Percentiles rank a stretch among this genome's conserved stretches.
These are phyloP conservation scores for Scatophagus argus DNA, from an alignment of 2,113 vertebrate species.

Conservation along the genomic window DNA sequence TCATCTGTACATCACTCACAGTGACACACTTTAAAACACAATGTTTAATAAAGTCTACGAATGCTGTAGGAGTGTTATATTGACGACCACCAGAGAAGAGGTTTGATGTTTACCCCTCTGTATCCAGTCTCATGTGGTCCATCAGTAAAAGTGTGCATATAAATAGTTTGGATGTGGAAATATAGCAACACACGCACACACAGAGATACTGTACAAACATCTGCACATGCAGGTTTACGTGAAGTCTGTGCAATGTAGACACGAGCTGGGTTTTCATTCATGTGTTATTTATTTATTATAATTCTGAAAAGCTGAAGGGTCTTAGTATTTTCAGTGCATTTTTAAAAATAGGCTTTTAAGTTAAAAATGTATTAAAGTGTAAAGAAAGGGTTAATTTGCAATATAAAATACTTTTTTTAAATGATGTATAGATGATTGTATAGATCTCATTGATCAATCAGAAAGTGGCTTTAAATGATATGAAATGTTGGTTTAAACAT, in stretches of 20 bases:
- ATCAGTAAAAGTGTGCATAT: conserved; percentile 23
- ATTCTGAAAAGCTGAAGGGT: neutral
- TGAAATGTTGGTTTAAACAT: neutral
- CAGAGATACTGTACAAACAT: neutral
- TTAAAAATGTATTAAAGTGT: neutral
- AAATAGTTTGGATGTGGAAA: conserved; percentile 44
- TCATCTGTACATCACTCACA: conserved; percentile 59
- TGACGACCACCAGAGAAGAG: conserved; percentile 44
- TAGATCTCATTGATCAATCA: neutral
- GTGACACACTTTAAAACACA: conserved; percentile 57
- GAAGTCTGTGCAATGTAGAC: neutral
- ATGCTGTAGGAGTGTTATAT: conserved; percentile 27
- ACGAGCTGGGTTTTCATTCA: neutral
- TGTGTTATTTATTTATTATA: neutral
- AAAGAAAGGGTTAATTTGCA: neutral
- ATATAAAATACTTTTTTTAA: no score
- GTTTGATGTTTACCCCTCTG: conserved; percentile 60
- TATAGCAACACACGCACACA: conserved; percentile 28
- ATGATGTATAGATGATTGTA: neutral
- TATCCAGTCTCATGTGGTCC: conserved; percentile 49
- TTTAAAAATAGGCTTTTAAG: no score
- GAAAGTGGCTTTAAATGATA: neutral
- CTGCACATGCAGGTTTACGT: neutral
- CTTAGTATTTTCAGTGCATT: no score
- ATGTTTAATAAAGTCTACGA: conserved; percentile 50